A percentile compares a stretch with the other conserved stretches of the same genome.
Conservation (phyloP, 2,113 vertebrate genomes). For the Solea solea region DNA sequence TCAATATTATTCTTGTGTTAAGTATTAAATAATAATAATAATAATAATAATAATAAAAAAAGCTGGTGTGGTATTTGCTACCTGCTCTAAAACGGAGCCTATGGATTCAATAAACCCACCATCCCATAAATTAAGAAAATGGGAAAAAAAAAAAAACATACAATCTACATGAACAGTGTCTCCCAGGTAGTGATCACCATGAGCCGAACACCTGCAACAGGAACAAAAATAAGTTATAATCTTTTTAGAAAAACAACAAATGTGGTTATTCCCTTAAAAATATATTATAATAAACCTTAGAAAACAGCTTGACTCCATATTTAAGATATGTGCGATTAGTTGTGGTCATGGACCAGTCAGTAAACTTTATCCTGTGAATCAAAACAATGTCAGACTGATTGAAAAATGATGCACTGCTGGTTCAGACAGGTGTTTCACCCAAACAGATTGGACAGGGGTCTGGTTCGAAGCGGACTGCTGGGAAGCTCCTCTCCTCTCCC, state of each 20-base stretch:
- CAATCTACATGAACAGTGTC: constrained; percentile 19
- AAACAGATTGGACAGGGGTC: constrained; percentile 94
- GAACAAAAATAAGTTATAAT: constrained; percentile 37
- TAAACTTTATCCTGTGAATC: constrained; percentile 22
- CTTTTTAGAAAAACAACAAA: constrained; percentile 27
- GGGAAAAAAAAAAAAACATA: background rate
- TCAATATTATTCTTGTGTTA: constrained; percentile 1
- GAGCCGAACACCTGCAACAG: constrained; percentile 24
- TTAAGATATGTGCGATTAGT: background rate
- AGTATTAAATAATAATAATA: background rate
- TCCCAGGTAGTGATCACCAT: constrained; percentile 12
- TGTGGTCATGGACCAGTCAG: constrained; percentile 28
- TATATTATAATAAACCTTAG: constrained; percentile 23
- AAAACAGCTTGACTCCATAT: constrained; percentile 4
- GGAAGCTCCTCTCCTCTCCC: constrained; percentile 82
- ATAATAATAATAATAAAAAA: background rate
- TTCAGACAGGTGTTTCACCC: constrained; percentile 78
- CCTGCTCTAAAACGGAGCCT: constrained; percentile 5
- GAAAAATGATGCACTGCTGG: constrained; percentile 1
- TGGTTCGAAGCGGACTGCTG: constrained; percentile 84
- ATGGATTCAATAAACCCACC: background rate
- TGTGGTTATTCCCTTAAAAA: constrained; percentile 13
- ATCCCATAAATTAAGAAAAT: background rate
- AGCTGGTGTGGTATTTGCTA: constrained; percentile 4
- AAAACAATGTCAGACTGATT: constrained; percentile 12